Base-by-base conservation (phyloP, 2,113 vertebrate species). In the Pelmatolapia mariae region DNA sequence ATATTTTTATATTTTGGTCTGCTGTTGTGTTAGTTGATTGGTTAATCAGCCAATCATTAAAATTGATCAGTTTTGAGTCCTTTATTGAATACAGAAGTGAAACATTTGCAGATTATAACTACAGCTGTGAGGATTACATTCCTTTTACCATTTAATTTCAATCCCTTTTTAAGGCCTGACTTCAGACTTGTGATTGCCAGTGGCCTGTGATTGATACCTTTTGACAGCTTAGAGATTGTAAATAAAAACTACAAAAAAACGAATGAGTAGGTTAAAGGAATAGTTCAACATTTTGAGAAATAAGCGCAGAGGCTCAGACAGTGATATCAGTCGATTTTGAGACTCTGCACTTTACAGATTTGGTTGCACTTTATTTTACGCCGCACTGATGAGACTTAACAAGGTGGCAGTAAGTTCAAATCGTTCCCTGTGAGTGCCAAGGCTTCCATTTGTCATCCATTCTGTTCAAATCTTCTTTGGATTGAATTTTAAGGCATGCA, bases 161-260 rank as follows among this genome's bases (percentile, higher is more conserved):
- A 1, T 54, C 83, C 83, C 36, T 81, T 59, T 40, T 13, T n/a
- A 71, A 40, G 29, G 7, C 3, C 79, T 56, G 47, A 38, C 16
- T 52, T 76, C 33, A 13, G 31, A 61, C 80, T 33, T 36, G 43
- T 63, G 29, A 80, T 80, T n/a, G 66, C 19, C 10, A 40, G 10
- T 81, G 54, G 19, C 24, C 22, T 22, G 43, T 57, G 79, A 81
- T 71, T 2, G 7, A 81, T 33, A 52, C 33, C 22, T 53, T 80
- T 63, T 38, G 31, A 80, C 78, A 78, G 45, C 45, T 52, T 52
- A 52, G 73, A 78, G 73, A 78, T 78, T 78, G 45, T 78, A 78
- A 78, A 52, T 52, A 0, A 52, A 78, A 52, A 78, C 45, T 11
- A 47, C 40, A 73, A 73, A 73, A 73, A 24, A 71, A 18, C 0